Evolutionary conservation across 2,888 invertebrate genomes (phyloP).

Genomic region (Cordilura impudica): DNA sequence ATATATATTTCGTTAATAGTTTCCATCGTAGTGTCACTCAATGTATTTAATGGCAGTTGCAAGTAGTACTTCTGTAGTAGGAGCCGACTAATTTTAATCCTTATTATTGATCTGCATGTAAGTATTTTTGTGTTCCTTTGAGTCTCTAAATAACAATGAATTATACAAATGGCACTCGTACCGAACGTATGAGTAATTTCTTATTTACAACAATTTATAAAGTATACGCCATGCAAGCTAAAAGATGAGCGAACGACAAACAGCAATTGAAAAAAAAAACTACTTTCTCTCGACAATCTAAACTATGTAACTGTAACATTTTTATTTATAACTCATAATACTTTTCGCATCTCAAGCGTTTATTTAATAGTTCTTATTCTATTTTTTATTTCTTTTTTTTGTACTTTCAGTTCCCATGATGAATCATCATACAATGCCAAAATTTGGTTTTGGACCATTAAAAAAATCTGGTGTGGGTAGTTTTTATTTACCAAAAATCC

Average conservation of each 20-base stretch:
- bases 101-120: no score
- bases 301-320: conserved; percentile 21
- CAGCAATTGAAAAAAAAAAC: neutral
- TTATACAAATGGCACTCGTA: neutral
- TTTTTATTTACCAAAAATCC: conserved; percentile 84
- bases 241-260: neutral
- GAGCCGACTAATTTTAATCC: no score
- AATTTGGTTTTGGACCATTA: conserved; percentile 81
- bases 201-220: neutral
- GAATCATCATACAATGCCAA: conserved; percentile 89
- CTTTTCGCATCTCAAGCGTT: neutral
- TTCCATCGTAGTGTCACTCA: no score
- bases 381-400: neutral
- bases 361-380: neutral
- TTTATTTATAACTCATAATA: conserved; percentile 22
- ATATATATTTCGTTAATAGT: no score
- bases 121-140: no score
- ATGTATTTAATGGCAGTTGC: no score
- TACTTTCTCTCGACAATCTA: neutral
- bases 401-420: conserved; percentile 84
- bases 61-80: no score
- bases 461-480: conserved; percentile 79
- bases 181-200: conserved; percentile 11
- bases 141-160: no score
- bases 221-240: neutral